Base-by-base conservation (phyloP, 2,888 invertebrate species). In the Agelastica alni region DNA sequence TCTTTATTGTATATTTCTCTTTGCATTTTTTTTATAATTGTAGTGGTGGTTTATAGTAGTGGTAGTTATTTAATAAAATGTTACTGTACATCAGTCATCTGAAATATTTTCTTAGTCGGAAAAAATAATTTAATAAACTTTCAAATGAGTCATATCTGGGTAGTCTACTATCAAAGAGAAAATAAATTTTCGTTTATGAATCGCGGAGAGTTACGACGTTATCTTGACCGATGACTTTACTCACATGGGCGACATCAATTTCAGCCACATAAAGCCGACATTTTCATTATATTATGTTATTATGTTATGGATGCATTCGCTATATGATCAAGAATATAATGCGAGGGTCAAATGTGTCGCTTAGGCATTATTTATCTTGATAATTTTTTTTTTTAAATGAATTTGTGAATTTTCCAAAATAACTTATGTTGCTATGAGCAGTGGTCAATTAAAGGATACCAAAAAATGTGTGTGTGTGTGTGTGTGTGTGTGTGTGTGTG, bases 171-270 rank as follows among this genome's bases (percentile, higher is more conserved):
- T 56, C 53, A 36, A 44, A 42, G 47, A 56, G 47, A 36, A 51
- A 51, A 59, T 53, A 59, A 59, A 59, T 59, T 56, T 51, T 56
- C 49, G 45, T 52, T 53, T 59, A 46, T 44, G 56, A 60, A 61
- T 63, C 59, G 60, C 46, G 57, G 53, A 64, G 60, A 66, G 63
- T 66, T 66, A 61, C 61, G 65, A 67, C 63, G 59, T 64, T 65
- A 69, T 66, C 67, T 66, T 71, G 73, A 73, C 70, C 69, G 69
- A 73, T 71, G 71, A 69, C 66, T 65, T 66, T 63, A 61, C 61
- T 65, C 68, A 65, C 59, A 65, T 58, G 65, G 68, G 63, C 64
- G 66, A 67, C 66, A 68, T 63, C 61, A 63, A 67, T 66, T 65
- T 65, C 65, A 68, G 65, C 67, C 56, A 59, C 48, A 42, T 26